Evolutionary conservation across 2,113 vertebrate genomes (phyloP), one percentile per base, ranked within the genome.

Genomic region (Poeciliopsis prolifica): DNA sequence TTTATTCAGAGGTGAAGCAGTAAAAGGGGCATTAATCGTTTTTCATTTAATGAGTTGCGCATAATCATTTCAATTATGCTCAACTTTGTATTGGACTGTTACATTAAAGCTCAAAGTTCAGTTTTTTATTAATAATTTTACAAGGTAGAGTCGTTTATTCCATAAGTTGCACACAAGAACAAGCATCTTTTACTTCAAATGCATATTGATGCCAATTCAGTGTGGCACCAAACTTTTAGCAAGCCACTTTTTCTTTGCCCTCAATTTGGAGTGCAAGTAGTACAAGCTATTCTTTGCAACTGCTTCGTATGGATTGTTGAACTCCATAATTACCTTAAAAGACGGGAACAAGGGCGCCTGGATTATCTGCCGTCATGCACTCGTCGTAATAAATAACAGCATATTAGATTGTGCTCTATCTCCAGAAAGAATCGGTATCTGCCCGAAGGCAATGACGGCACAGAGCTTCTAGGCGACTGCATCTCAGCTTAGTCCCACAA

Each of bases 251-350:
- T 31, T 37, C 29, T 77, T 75, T 12, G 61, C 60, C 83, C 71
- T 87, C 54, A 40, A 85, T 68, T 61, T 64, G 7, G 65, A 76
- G 60, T 40, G 67, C 68, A 70, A 70, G 35, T 68, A 78, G 63
- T 74, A 19, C 64, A 24, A 71, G 37, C 40, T 62, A 71, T 65
- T 64, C 78, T 77, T 74, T 60, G 71, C 70, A 82, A 81, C 80
- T 78, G 77, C 71, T 73, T 37, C 64, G 64, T 75, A 85, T 77
- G 72, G 86, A 89, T 87, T 86, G 77, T 81, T 77, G 82, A 83
- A 83, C 91, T 90, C 73, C 82, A 75, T 89, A 88, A 81, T 92
- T 92, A 90, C 89, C 89, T 90, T 93, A 89, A 93, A 91, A 91
- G 88, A 88, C 60, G 29, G 69, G 76, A 92, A 88, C 86, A 92